Conservation (phyloP, 2,113 vertebrate species). For the Carlito syrichta region DNA sequence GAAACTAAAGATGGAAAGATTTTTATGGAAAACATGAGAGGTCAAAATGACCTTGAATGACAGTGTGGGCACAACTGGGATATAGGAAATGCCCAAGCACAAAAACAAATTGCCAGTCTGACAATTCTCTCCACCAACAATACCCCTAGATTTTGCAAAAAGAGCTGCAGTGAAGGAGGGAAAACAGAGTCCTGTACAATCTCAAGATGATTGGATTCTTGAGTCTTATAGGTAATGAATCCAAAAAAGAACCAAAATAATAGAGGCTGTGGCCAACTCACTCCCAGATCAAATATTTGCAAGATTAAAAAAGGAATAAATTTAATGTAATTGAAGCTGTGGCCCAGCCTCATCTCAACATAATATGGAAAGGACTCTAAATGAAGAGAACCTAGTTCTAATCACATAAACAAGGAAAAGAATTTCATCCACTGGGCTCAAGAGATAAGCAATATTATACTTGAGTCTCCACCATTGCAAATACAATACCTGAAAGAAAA, state of each 20-base stretch:
- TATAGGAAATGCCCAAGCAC: background rate
- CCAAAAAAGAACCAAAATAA: background rate
- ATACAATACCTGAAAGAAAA: background rate
- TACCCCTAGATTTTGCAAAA: background rate
- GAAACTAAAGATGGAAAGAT: background rate
- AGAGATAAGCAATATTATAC: background rate
- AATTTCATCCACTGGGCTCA: background rate
- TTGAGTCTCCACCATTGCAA: background rate
- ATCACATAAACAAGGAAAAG: background rate
- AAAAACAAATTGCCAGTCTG: background rate
- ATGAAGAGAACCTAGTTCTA: background rate
- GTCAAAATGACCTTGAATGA: background rate
- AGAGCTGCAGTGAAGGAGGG: background rate
- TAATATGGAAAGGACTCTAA: background rate
- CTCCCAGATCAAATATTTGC: background rate
- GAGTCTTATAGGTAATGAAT: background rate
- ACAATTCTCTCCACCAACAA: background rate
- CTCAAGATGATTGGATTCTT: background rate
- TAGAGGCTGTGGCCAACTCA: background rate
- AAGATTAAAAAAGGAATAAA: background rate
- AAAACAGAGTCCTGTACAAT: background rate
- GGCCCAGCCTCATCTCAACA: background rate
- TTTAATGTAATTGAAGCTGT: background rate
- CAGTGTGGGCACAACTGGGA: background rate
- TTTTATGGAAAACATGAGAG: background rate